phyloP scores from a whole-genome alignment of 2,888 invertebrate species.

The Tanytarsus gracilentus region DNA sequence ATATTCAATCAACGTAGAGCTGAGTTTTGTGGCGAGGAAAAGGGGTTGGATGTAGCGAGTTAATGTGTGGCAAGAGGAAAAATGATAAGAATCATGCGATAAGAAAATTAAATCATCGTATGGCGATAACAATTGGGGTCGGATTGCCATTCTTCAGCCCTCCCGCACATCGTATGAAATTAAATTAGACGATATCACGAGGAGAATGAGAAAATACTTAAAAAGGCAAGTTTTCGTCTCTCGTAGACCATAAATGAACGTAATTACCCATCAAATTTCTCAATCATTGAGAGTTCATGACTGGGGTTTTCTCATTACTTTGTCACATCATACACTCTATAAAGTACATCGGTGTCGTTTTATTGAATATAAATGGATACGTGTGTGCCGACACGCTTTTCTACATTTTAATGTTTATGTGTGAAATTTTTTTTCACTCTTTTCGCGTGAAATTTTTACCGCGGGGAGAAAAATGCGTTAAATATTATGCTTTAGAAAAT shows the following conservation, averaged over 20 bases:
- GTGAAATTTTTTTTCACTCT: background rate
- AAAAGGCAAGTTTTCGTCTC: too few species aligned
- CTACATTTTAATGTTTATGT: too few species aligned
- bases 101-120: constrained; percentile 25
- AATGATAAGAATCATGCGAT: constrained; percentile 25
- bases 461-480: background rate
- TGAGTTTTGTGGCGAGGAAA: too few species aligned
- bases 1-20: constrained; percentile 24
- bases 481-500: too few species aligned
- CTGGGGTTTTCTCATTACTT: background rate
- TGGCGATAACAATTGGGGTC: background rate
- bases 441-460: background rate
- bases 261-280: constrained; percentile 28
- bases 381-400: background rate
- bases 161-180: constrained; percentile 2
- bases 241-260: background rate
- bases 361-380: too few species aligned
- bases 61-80: too few species aligned
- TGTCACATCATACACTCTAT: too few species aligned
- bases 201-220: too few species aligned
- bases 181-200: constrained; percentile 16
- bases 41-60: too few species aligned
- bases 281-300: constrained; percentile 22
- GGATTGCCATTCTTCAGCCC: background rate
- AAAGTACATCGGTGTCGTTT: too few species aligned